These are phyloP conservation scores for Anarsia innoxiella DNA, from an alignment of 2,888 invertebrate species.

Conservation along the genomic window DNA sequence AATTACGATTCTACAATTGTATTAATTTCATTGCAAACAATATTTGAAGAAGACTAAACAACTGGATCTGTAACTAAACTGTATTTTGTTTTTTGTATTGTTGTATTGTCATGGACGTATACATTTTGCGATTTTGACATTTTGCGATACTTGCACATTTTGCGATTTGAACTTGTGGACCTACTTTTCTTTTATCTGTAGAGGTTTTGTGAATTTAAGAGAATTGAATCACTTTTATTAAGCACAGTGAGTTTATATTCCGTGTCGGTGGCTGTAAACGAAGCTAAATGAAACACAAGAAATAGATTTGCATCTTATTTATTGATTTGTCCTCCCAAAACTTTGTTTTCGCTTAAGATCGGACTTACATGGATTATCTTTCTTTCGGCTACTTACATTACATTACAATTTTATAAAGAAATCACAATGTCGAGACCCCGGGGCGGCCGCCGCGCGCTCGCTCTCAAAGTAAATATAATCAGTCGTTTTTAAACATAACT, in stretches of 20 bases:
- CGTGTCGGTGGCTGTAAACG: neutral
- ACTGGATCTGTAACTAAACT: too few relatives aligned
- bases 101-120: too few relatives aligned
- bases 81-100: too few relatives aligned
- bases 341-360: conserved; percentile 60
- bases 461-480: conserved; percentile 57
- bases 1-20: too few relatives aligned
- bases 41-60: too few relatives aligned
- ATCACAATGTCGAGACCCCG: conserved; percentile 60
- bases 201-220: too few relatives aligned
- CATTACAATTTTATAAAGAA: conserved; percentile 72
- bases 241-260: neutral
- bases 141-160: too few relatives aligned
- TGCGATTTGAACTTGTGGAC: too few relatives aligned
- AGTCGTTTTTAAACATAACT: conserved; percentile 63
- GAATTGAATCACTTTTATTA: too few relatives aligned
- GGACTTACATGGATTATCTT: conserved; percentile 71
- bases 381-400: conserved; percentile 71
- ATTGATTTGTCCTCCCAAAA: conserved; percentile 70
- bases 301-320: conserved; percentile 69
- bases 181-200: too few relatives aligned
- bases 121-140: too few relatives aligned
- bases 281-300: conserved; percentile 45
- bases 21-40: too few relatives aligned
- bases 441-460: conserved; percentile 36